Percentiles rank a stretch among this genome's conserved stretches.
Conservation (phyloP, 2,113 vertebrate genomes). For the Mohoua ochrocephala region DNA sequence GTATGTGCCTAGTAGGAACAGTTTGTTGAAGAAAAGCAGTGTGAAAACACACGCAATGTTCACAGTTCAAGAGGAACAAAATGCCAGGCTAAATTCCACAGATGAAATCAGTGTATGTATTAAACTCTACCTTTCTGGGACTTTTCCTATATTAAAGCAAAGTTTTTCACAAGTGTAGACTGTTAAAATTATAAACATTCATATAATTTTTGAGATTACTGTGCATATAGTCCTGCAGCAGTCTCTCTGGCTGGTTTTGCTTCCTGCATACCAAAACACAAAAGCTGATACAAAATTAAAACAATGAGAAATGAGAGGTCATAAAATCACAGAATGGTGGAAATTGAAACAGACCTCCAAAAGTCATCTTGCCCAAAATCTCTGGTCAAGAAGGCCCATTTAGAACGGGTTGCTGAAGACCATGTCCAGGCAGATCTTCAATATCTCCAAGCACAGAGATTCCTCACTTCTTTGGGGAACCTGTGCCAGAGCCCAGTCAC, state of each 20-base stretch:
- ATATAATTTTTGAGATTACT: neutral
- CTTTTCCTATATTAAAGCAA: neutral
- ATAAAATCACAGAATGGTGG: neutral
- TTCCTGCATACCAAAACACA: neutral
- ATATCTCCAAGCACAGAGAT: neutral
- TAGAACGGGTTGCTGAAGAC: neutral
- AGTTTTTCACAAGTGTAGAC: neutral
- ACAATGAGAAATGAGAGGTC: neutral
- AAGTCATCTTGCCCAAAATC: neutral
- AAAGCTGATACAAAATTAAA: neutral
- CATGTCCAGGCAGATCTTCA: neutral
- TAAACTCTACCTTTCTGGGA: neutral
- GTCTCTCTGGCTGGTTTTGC: neutral
- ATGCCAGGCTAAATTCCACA: neutral
- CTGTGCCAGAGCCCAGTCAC: neutral
- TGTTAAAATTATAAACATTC: neutral
- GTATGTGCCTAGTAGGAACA: slow-evolving; percentile 42
- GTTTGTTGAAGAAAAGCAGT: slow-evolving; percentile 36
- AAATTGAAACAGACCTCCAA: neutral
- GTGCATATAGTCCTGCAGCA: neutral
- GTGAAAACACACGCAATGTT: slow-evolving; percentile 7
- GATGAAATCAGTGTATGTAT: neutral
- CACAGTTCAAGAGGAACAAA: slow-evolving; percentile 1
- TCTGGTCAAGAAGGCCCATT: neutral
- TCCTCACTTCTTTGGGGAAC: neutral